Conservation (phyloP, 2,888 invertebrate genomes). For the Sympetrum striolatum region DNA sequence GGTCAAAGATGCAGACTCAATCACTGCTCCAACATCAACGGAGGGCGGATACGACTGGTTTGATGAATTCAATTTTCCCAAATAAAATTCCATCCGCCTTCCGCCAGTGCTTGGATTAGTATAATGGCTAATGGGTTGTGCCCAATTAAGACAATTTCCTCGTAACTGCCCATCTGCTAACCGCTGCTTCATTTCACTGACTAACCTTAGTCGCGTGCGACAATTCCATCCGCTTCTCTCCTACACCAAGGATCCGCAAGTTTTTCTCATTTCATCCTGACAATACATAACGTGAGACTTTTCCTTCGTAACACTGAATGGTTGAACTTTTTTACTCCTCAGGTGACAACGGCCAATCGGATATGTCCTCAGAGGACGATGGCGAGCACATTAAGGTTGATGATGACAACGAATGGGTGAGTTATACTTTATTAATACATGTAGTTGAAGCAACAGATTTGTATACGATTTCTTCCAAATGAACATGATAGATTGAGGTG, state of each 20-base stretch:
- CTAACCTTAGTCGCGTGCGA: neutral
- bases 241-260: neutral
- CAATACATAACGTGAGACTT: too few relatives aligned
- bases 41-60: neutral
- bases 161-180: neutral
- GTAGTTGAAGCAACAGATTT: too few relatives aligned
- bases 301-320: too few relatives aligned
- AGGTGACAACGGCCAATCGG: slow-evolving; percentile 10
- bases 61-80: neutral
- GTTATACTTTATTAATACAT: neutral
- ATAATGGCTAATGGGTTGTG: neutral
- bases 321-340: neutral
- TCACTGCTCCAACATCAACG: slow-evolving; percentile 2
- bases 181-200: neutral
- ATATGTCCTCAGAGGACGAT: slow-evolving; percentile 20
- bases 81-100: neutral
- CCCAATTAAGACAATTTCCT: neutral
- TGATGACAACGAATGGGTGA: slow-evolving; percentile 14
- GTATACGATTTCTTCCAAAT: too few relatives aligned
- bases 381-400: neutral
- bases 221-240: neutral
- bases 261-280: neutral
- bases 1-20: slow-evolving; percentile 1
- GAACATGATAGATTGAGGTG: too few relatives aligned
- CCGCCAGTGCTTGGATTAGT: neutral